Evolutionary conservation across 2,113 vertebrate genomes (phyloP), one percentile per base, ranked within the genome.

Genomic region (Barbus barbus): DNA sequence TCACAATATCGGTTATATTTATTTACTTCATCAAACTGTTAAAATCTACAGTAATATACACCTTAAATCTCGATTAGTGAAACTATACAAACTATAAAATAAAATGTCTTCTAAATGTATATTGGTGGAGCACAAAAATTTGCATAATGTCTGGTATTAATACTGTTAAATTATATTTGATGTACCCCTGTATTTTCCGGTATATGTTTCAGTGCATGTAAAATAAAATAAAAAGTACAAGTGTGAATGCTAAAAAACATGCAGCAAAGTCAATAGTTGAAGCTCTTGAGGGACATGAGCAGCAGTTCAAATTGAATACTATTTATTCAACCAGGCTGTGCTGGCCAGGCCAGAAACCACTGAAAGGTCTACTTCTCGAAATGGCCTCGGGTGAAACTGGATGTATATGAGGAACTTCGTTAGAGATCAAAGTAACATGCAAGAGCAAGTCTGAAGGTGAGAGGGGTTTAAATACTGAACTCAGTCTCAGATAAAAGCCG

Each of bases 401-500:
- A 82, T 71, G 79, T 82, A 71, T 65, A 82, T 56, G 46, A 53
- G 79, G 20, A 82, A 38, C 44, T 82, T 82, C 28, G 44, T 82
- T 71, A 82, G 22, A 82, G 63, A 82, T 82, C 63, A 82, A 82
- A 82, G 79, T 31, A 71, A 82, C 41, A 65, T 33, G 61, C 61
- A 8, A 69, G 61, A 81, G 79, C 31, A 71, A 65, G 79, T 71
- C 65, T 82, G 79, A 82, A 82, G 46, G 79, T 82, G 65, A 82
- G 79, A 82, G 28, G 63, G 44, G 46, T 71, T 82, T 82, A 82
- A 82, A 82, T 82, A 71, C 65, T 26, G 63, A 67, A 71, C 63
- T 38, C 79, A 1, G 20, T 28, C 48, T 69, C 65, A 82, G 63
- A 82, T 82, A 82, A 82, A 82, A 82, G 79, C 63, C 8, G 2